Evolutionary conservation across 2,888 invertebrate species (phyloP), one percentile per base, ranked within the genome.

Genomic region (Drosophila melanosoma): DNA sequence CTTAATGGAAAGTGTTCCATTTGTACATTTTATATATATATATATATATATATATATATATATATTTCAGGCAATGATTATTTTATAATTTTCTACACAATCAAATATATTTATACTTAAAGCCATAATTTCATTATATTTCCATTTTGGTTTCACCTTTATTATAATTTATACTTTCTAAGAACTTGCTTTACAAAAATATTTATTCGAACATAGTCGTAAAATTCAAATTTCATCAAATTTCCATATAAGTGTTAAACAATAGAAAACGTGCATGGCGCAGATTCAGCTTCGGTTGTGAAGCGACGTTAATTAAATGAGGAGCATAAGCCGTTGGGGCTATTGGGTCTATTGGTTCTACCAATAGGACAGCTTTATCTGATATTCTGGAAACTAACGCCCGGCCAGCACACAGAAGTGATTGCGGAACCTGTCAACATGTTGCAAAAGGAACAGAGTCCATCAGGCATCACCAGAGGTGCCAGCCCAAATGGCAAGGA

Each of bases 1-100:
- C 48, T 26, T 36, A 38, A 66, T 66, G 40, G 20, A 29, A 52
- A 35, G 65, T 40, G 32, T 35, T 15, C 17, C 20, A 15, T 23
- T 45, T 3, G 12, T 3, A 0, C 12, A 45, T 20, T 20, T 7
- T 4, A 17, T 20, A 51, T 15, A 29, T 49, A 49, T 17, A 42
- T 7, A 3, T 20, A 15, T 7, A 45, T 8, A 15, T 20, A 51
- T 15, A 29, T 49, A 49, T 17, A 42, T 7, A 3, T 20, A 15
- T 7, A 45, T 8, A 15, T 20, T 45, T 23, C 45, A 15, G 7
- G 15, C 3, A 15, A 1, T 20, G 20, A 20, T 7, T 20, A 42
- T 6, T 20, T 23, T 1, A 12, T 7, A 1, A 6, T 42, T 20
- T 0, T 15, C 7, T 15, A 15, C 15, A 4, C 45, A 20, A 8